Conservation (phyloP, 2,113 vertebrate species). For the Meleagris gallopavo region DNA sequence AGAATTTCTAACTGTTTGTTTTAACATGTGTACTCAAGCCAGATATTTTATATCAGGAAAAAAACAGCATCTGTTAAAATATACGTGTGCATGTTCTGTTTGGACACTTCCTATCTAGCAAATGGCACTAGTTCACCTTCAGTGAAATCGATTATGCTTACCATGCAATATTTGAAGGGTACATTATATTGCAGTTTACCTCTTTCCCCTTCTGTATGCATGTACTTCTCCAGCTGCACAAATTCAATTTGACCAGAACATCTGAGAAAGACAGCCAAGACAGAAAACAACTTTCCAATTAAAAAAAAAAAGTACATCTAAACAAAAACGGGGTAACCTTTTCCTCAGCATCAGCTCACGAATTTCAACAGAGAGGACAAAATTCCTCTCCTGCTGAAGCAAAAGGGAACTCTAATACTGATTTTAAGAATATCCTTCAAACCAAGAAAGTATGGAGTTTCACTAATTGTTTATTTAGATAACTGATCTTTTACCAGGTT, state of each 20-base stretch:
- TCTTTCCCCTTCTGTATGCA: not conserved
- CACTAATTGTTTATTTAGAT: not conserved
- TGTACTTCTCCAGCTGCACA: not conserved
- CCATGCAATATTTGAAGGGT: not conserved
- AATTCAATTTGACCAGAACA: not conserved
- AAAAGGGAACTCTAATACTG: not conserved
- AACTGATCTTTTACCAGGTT: not conserved
- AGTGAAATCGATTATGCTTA: not conserved
- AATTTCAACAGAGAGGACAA: not conserved
- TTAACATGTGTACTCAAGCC: not conserved
- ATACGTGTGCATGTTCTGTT: not conserved
- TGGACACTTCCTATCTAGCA: not conserved
- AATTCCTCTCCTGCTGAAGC: not conserved
- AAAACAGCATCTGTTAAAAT: not conserved
- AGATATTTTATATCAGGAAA: not conserved
- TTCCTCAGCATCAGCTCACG: not conserved
- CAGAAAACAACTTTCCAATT: not conserved
- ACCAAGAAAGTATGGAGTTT: not conserved
- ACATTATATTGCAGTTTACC: not conserved
- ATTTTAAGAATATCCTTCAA: not conserved
- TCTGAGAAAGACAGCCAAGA: not conserved
- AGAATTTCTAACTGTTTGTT: not conserved
- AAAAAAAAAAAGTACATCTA: not conserved
- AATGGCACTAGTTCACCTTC: not conserved
- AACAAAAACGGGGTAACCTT: not conserved